Conservation (phyloP, 2,888 invertebrate genomes). For the Lithophane semibrunnea region DNA sequence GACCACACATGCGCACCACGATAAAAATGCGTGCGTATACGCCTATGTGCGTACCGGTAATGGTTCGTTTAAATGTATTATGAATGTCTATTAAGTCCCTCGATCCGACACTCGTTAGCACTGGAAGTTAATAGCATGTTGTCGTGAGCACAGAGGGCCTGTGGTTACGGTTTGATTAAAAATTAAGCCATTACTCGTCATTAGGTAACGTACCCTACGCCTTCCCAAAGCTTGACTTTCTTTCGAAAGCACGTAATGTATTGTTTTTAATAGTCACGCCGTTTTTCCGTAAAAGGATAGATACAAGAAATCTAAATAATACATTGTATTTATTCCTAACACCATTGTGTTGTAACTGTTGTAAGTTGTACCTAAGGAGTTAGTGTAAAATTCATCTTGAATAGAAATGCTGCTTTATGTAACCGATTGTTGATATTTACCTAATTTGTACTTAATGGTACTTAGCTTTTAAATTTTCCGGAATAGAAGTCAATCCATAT, state of each 20-base stretch:
- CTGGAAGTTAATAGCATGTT: constrained; percentile 73
- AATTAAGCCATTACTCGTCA: constrained; percentile 79
- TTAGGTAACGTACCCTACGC: constrained; percentile 63
- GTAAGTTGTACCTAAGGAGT: constrained; percentile 19
- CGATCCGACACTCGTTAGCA: constrained; percentile 58
- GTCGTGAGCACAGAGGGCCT: constrained; percentile 66
- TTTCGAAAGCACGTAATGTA: constrained; percentile 50
- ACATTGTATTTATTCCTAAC: constrained; percentile 50
- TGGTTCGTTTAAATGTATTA: constrained; percentile 62
- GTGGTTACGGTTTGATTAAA: constrained; percentile 74
- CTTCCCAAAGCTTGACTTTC: constrained; percentile 54
- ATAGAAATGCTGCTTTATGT: constrained; percentile 36
- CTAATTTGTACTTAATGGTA: neutral
- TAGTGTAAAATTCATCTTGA: constrained; percentile 35
- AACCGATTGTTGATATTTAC: constrained; percentile 9
- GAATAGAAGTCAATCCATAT: neutral
- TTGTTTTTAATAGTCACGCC: constrained; percentile 45
- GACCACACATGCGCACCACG: constrained; percentile 1
- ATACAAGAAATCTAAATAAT: constrained; percentile 49
- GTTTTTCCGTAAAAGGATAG: constrained; percentile 44
- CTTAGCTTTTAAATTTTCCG: neutral
- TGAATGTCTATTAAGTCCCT: constrained; percentile 53
- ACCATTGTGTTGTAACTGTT: constrained; percentile 47
- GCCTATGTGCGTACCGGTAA: constrained; percentile 34
- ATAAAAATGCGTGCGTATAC: constrained; percentile 30